Percentiles rank a stretch among this genome's conserved stretches.
Evolutionary conservation across 2,113 vertebrate genomes (phyloP).

Genomic region (Eidolon helvum): DNA sequence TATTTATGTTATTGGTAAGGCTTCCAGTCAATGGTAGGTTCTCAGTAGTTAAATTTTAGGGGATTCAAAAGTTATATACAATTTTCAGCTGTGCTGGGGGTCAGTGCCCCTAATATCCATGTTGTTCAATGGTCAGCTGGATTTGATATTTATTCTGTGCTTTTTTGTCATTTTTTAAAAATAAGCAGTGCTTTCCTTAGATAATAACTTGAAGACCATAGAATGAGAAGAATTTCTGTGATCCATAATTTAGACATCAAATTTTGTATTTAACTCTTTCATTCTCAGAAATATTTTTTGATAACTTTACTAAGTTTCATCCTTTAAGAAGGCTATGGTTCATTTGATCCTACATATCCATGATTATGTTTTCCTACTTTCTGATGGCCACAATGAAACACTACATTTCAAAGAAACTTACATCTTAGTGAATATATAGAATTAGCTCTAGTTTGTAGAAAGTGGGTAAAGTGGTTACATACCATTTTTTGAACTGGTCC

Average conservation of each 20-base stretch:
- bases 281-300: not conserved
- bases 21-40: not conserved
- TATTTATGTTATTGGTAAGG: not conserved
- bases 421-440: not conserved
- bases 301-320: not conserved
- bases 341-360: not conserved
- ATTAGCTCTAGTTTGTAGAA: not conserved
- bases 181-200: not conserved
- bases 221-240: not conserved
- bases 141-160: slow-evolving; percentile 4
- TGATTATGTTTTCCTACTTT: not conserved
- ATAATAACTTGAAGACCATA: not conserved
- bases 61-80: not conserved
- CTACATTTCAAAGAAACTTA: not conserved
- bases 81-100: not conserved
- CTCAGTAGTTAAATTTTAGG: not conserved
- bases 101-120: not conserved
- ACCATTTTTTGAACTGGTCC: not conserved
- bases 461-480: not conserved
- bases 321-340: not conserved
- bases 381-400: not conserved
- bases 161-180: not conserved
- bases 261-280: not conserved
- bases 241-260: not conserved
- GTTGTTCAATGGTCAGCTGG: not conserved